Base-by-base conservation (phyloP, 2,888 invertebrate genomes). In the Cinara cedri region DNA sequence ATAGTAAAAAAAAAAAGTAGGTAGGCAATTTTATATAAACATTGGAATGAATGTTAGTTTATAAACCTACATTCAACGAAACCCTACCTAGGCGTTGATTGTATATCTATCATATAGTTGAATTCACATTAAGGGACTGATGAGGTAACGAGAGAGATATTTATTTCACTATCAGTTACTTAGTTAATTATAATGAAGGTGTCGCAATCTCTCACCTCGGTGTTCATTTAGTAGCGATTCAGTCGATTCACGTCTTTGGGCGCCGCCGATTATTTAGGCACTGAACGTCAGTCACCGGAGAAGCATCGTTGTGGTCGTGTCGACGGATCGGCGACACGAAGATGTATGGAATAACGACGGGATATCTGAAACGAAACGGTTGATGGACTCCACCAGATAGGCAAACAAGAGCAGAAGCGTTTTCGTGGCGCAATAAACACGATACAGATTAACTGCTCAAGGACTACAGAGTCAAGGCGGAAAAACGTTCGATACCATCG, bases 401-500 rank as follows among this genome's bases (percentile, higher is more conserved):
- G 34, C 34, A 6, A 6, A 34, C 34, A 34, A 46, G 46, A 46
- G 42, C 62, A 14, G 54, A 19, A 60, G 34, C 16, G 16, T 46
- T 24, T 57, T 46, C 57, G 60, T 26, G 26, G 63, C 63, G 63
- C 74, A 24, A 54, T 42, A 42, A 63, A 65, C 74, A 44, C 72
- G 3, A 6, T 34, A 34, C 34, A 34, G 34, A 34, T 3, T 34
- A 34, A 44, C 51, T 57, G 46, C 34, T 78, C 78, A 70, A 78
- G 70, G 78, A 57, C 78, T 70, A n/a, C 21, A 14, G 21, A 42
- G 42, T 24, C 60, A 26, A 70, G 68, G 78, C 70, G 78, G 62
- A 76, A 78, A 68, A 70, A 70, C 78, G 78, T 78, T 70, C 78
- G 70, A 78, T 70, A 78, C 75, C 78, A 78, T 78, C 51, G 78